Conservation (phyloP, 2,797 vertebrate genomes). For the Craterocephalus amniculus region DNA sequence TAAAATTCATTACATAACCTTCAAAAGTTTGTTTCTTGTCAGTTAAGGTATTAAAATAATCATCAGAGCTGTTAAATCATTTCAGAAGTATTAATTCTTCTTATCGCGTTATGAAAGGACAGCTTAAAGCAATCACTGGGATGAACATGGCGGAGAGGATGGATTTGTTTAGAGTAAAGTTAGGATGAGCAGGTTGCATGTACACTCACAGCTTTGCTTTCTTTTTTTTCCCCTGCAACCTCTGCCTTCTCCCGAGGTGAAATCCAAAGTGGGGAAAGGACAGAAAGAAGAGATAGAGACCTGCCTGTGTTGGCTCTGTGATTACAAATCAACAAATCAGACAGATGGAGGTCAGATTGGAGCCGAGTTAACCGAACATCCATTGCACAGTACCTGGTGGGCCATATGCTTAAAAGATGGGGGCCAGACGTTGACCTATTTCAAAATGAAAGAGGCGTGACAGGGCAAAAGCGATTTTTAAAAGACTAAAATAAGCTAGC, state of each 20-base stretch:
- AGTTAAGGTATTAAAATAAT: conserved; percentile 25
- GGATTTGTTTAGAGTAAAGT: conserved; percentile 26
- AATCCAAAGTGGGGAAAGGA: conserved; percentile 53
- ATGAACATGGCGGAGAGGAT: conserved; percentile 16
- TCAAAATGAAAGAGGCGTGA: conserved; percentile 51
- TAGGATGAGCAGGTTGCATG: conserved; percentile 11
- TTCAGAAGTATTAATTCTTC: conserved; percentile 29
- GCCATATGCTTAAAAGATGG: conserved; percentile 69
- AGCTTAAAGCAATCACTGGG: conserved; percentile 37
- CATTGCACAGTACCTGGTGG: conserved; percentile 48
- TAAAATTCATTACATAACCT: conserved; percentile 21
- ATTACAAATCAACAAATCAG: conserved; percentile 71
- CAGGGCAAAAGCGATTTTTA: conserved; percentile 64
- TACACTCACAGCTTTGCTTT: conserved; percentile 16
- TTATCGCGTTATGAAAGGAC: conserved; percentile 24
- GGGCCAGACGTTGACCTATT: conserved; percentile 60
- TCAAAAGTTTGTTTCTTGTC: conserved; percentile 23
- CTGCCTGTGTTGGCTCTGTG: conserved; percentile 52
- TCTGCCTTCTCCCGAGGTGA: conserved; percentile 40
- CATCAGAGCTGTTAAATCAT: conserved; percentile 21
- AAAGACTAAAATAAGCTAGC: conserved; percentile 52
- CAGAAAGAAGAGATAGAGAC: conserved; percentile 62
- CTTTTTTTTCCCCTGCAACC: neutral
- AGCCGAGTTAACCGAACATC: conserved; percentile 58
- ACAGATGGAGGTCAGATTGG: conserved; percentile 63